A percentile compares a stretch with the other conserved stretches of the same genome.
Evolutionary conservation across 2,113 vertebrate genomes (phyloP).

Genomic region (Callionymus lyra): DNA sequence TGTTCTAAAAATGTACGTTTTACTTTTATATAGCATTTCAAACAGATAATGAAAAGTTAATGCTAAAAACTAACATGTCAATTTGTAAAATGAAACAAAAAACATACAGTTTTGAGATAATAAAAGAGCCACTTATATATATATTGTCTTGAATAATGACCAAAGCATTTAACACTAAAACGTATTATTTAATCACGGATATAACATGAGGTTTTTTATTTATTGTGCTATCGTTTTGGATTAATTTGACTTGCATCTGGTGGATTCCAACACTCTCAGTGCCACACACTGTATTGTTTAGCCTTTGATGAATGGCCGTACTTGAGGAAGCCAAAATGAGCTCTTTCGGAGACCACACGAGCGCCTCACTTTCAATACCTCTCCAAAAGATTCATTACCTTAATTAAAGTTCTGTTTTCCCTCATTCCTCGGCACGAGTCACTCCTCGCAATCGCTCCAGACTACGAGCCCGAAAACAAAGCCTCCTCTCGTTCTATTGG

Average conservation of each 20-base stretch:
- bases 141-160: background rate
- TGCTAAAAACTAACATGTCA: no score
- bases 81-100: no score
- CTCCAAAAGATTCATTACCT: conserved; percentile 66
- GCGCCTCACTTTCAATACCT: conserved; percentile 51
- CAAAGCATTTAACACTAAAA: background rate
- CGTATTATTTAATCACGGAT: background rate
- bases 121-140: background rate
- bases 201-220: conserved; percentile 4
- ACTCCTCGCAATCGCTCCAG: conserved; percentile 23
- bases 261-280: conserved; percentile 43
- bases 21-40: no score
- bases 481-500: conserved; percentile 16
- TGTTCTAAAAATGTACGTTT: no score
- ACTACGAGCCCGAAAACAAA: conserved; percentile 26
- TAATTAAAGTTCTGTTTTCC: conserved; percentile 59
- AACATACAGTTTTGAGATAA: no score
- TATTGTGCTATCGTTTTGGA: conserved; percentile 7
- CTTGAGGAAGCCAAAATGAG: conserved; percentile 42
- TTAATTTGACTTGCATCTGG: conserved; percentile 15
- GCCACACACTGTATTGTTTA: conserved; percentile 42
- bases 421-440: conserved; percentile 40
- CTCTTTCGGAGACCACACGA: conserved; percentile 44
- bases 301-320: conserved; percentile 51
- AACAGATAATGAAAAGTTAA: no score